These are phyloP conservation scores for Sinonovacula constricta DNA, from an alignment of 1,140 invertebrate genomes.

Conservation along the genomic window DNA sequence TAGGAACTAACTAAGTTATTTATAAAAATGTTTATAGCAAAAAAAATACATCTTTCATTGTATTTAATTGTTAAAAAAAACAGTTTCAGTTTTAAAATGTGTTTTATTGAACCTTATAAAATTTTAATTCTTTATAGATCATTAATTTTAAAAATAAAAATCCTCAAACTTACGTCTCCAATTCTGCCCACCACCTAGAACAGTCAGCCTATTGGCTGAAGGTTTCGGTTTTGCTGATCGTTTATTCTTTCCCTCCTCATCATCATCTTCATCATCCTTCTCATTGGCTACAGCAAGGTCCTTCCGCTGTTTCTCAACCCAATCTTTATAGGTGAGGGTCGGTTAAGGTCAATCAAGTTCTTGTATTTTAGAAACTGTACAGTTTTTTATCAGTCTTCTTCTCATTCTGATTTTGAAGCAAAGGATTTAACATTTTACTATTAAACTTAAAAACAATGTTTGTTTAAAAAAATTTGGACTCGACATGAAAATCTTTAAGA, in stretches of 20 bases:
- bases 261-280: constrained; percentile 80
- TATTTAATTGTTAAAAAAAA: too few species aligned
- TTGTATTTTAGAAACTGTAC: background rate
- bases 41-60: too few species aligned
- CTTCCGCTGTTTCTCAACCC: constrained; percentile 90
- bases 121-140: too few species aligned
- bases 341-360: constrained; percentile 53
- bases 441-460: too few species aligned
- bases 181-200: constrained; percentile 57
- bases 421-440: too few species aligned
- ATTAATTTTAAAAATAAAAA: background rate
- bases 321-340: constrained; percentile 83
- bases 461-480: too few species aligned
- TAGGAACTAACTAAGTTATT: too few species aligned
- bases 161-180: constrained; percentile 58
- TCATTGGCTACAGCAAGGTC: constrained; percentile 81
- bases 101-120: too few species aligned
- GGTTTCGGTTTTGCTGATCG: constrained; percentile 10
- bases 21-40: too few species aligned
- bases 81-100: too few species aligned
- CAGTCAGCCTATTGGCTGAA: constrained; percentile 39
- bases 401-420: too few species aligned
- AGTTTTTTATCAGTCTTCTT: background rate
- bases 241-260: background rate
- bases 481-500: too few species aligned